Conservation (phyloP, 2,113 vertebrate species). For the Pristiophorus japonicus region DNA sequence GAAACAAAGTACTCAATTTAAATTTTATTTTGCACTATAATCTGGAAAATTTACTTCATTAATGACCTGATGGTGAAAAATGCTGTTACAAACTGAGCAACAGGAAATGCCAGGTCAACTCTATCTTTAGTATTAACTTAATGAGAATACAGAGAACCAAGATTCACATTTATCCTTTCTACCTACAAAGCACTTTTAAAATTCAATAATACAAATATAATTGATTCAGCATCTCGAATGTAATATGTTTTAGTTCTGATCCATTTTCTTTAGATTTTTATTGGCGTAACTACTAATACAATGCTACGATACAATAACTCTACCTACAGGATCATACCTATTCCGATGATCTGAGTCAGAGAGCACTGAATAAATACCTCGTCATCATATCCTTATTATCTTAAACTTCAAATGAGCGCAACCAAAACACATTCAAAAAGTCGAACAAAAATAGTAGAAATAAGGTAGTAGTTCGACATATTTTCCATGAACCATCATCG, state of each 20-base stretch:
- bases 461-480: background rate
- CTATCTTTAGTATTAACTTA: background rate
- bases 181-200: background rate
- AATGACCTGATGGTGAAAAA: too few relatives aligned
- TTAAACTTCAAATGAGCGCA: background rate
- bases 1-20: background rate
- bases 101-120: background rate
- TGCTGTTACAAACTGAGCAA: too few relatives aligned
- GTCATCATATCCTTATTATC: background rate
- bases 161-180: background rate
- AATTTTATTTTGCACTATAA: background rate
- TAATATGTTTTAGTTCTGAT: background rate
- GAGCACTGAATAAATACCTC: background rate
- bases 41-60: background rate
- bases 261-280: background rate
- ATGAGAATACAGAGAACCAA: background rate
- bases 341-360: background rate
- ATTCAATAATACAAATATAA: background rate
- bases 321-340: background rate
- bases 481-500: background rate
- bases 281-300: background rate
- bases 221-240: background rate
- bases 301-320: background rate
- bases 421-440: background rate
- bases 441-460: background rate